These are phyloP conservation scores for Julus scandinavius DNA, from an alignment of 2,888 invertebrate species.

Conservation along the genomic window DNA sequence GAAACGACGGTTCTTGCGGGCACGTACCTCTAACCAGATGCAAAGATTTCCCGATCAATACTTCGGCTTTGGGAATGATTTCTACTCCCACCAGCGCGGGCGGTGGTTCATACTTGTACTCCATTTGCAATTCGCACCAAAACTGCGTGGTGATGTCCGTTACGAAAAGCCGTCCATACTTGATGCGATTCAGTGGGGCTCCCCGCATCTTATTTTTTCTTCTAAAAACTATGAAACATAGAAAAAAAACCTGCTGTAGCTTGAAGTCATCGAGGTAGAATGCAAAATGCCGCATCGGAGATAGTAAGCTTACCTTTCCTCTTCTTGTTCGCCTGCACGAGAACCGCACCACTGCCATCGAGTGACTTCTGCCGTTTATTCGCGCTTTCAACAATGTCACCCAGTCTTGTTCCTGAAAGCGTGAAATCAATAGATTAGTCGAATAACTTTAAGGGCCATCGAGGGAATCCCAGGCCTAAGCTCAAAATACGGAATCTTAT, in stretches of 20 bases:
- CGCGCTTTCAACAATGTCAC: not conserved
- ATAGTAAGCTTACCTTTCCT: not conserved
- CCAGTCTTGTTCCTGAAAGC: not conserved
- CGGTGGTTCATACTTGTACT: slow-evolving; percentile 51
- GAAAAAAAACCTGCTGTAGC: not conserved
- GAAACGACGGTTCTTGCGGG: not conserved
- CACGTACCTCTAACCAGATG: slow-evolving; percentile 49
- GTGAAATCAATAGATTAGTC: too few species aligned
- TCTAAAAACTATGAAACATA: not conserved
- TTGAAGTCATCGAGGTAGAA: too few species aligned
- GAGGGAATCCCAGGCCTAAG: too few species aligned
- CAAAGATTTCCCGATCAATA: not conserved
- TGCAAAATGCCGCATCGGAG: too few species aligned
- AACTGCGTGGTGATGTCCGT: slow-evolving; percentile 39
- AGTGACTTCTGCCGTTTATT: not conserved
- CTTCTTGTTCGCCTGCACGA: not conserved
- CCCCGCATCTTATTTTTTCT: not conserved
- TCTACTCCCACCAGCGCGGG: not conserved
- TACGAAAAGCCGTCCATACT: slow-evolving; percentile 46
- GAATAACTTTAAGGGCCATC: too few species aligned
- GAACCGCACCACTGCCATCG: not conserved
- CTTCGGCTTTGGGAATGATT: slow-evolving; percentile 19
- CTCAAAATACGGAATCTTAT: too few species aligned
- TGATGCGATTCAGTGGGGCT: slow-evolving; percentile 14
- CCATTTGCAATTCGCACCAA: slow-evolving; percentile 54